Evolutionary conservation across 2,797 vertebrate species (phyloP).

Genomic region (Rhinogobio ventralis): DNA sequence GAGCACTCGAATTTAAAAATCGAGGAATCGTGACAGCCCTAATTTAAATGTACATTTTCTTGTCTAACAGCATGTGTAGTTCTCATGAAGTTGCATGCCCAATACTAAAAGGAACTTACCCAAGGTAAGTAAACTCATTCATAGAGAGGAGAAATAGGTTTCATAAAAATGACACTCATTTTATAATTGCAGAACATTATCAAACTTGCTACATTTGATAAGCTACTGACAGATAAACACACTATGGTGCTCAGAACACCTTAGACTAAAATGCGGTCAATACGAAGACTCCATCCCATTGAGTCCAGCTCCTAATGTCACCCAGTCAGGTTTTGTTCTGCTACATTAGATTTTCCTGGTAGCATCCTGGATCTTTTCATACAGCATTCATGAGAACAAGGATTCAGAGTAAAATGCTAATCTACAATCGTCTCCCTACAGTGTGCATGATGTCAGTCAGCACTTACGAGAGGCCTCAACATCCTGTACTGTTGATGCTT

Average conservation of each 20-base stretch:
- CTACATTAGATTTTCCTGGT: constrained; percentile 5
- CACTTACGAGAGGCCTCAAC: not conserved
- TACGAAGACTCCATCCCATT: not conserved
- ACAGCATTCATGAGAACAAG: constrained; percentile 15
- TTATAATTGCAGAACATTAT: not conserved
- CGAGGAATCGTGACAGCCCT: too few species aligned
- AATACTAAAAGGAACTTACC: too few species aligned
- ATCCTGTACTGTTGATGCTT: constrained; percentile 7
- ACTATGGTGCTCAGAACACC: not conserved
- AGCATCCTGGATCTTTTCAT: not conserved
- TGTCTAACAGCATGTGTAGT: not conserved
- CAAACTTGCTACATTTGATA: not conserved
- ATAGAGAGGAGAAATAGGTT: not conserved
- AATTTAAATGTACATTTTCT: not conserved
- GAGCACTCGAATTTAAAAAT: too few species aligned
- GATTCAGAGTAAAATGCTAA: constrained; percentile 18
- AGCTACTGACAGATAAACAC: not conserved
- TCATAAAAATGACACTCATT: not conserved
- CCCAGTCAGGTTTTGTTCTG: constrained; percentile 2
- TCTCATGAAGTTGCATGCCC: too few species aligned
- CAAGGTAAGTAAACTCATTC: too few species aligned
- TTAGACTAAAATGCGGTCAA: not conserved
- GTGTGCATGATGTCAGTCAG: constrained; percentile 2
- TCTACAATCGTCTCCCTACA: not conserved
- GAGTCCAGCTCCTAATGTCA: not conserved